Evolutionary conservation across 2,888 invertebrate genomes (phyloP), one percentile per base, ranked within the genome.

Genomic region (Habrosyne pyritoides): DNA sequence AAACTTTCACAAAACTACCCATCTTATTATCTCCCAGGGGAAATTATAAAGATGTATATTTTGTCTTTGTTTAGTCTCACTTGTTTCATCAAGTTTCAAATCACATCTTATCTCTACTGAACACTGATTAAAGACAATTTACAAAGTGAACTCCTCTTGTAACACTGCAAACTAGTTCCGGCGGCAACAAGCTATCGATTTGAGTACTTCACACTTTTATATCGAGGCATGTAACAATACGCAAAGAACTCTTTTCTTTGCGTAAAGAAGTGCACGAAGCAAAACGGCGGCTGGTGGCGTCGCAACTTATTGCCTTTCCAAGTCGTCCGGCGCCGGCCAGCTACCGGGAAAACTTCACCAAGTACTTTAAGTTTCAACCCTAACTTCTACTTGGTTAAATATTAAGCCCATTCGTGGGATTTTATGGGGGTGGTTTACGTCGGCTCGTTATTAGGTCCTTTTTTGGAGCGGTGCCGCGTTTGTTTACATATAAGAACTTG

Each of bases 321-420:
- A 42, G 42, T 42, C 42, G 18, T 18, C 42, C 42, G 42, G 42
- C 18, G 18, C 18, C n/a, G n/a, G 30, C 10, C 12, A 2, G n/a
- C 7, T 18, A 18, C 42, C 42, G 36, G n/a, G 10, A 6, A 5
- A 42, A 42, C 42, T 42, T 18, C n/a, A 8, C 18, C 42, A 42
- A 36, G 36, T 36, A 0, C 2, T 42, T 42, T 18, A 42, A 18
- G 42, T 42, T 42, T 42, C 42, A 42, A 6, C 18, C 42, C 42
- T 42, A 42, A 42, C 42, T 42, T 42, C 42, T 42, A 42, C 42
- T 42, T 42, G 42, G 42, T 42, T 42, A 42, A 42, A 42, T 42
- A 42, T 42, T 42, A 42, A 42, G 42, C 18, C 42, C 42, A 42
- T 42, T 42, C 42, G 42, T 8, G 42, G 42, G 18, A 18, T 42